phyloP scores from a whole-genome alignment of 2,797 vertebrate species.

The Novumbra hubbsi region DNA sequence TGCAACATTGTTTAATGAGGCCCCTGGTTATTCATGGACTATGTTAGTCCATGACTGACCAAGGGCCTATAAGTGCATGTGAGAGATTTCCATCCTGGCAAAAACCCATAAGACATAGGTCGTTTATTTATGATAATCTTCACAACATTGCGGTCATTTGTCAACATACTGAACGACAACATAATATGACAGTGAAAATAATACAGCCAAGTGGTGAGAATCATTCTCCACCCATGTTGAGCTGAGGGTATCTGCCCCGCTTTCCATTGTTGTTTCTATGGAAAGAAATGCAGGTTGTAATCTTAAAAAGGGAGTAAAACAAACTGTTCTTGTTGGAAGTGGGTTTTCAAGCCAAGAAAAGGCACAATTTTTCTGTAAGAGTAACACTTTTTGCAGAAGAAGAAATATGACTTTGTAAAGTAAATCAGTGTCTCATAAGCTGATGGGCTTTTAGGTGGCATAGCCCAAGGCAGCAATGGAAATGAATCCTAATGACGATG shows the following conservation, averaged over 20 bases:
- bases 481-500: constrained; percentile 56
- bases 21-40: neutral
- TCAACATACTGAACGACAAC: neutral
- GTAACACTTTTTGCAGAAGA: constrained; percentile 1
- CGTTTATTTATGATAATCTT: neutral
- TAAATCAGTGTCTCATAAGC: constrained; percentile 36
- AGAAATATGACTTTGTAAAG: constrained; percentile 43
- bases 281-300: constrained; percentile 38
- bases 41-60: neutral
- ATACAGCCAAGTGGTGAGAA: neutral
- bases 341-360: constrained; percentile 29
- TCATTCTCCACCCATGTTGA: neutral
- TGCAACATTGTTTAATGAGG: no score
- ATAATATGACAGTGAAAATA: neutral
- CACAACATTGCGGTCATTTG: neutral
- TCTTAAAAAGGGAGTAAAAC: constrained; percentile 13
- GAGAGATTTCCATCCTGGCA: neutral
- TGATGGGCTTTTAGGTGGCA: constrained; percentile 43
- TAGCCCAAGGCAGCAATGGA: constrained; percentile 34
- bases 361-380: constrained; percentile 43
- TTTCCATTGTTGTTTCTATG: constrained; percentile 47
- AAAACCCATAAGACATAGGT: neutral
- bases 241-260: constrained; percentile 13
- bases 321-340: constrained; percentile 34
- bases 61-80: neutral